Percentiles rank a stretch among this genome's conserved stretches.
phyloP scores from a whole-genome alignment of 1,140 invertebrate genomes.

The Antheraea pernyi region DNA sequence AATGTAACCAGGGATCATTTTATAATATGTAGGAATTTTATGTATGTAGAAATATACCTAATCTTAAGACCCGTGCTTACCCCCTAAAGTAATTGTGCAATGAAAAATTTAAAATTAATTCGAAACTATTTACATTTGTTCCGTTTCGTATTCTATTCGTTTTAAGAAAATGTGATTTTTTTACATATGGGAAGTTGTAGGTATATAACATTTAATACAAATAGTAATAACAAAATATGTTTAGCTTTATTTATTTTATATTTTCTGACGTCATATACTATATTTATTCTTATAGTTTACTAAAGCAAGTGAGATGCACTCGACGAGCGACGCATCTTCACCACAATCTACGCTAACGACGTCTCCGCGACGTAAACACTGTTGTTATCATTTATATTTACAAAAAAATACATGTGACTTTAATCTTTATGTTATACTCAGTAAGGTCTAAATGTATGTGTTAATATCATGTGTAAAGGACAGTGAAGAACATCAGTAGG shows the following conservation, averaged over 20 bases:
- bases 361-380: slow-evolving; percentile 10
- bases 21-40: too few relatives aligned
- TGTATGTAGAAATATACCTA: too few relatives aligned
- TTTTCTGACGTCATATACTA: not conserved
- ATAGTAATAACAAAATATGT: too few relatives aligned
- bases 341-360: slow-evolving; percentile 31
- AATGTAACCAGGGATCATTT: too few relatives aligned
- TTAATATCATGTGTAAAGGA: not conserved
- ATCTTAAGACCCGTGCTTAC: too few relatives aligned
- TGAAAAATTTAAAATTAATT: too few relatives aligned
- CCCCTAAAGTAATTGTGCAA: too few relatives aligned
- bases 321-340: slow-evolving; percentile 22
- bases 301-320: not conserved
- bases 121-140: too few relatives aligned
- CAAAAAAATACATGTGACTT: not conserved
- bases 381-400: not conserved
- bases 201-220: too few relatives aligned
- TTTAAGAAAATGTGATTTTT: too few relatives aligned
- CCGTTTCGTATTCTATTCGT: too few relatives aligned
- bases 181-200: too few relatives aligned
- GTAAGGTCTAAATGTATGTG: not conserved
- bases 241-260: not conserved
- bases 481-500: not conserved
- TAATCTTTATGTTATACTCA: not conserved
- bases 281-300: not conserved